Conservation (phyloP, 30 jellyfish, hydroid and myxozoan genomes). For the Clytia hemisphaerica region DNA sequence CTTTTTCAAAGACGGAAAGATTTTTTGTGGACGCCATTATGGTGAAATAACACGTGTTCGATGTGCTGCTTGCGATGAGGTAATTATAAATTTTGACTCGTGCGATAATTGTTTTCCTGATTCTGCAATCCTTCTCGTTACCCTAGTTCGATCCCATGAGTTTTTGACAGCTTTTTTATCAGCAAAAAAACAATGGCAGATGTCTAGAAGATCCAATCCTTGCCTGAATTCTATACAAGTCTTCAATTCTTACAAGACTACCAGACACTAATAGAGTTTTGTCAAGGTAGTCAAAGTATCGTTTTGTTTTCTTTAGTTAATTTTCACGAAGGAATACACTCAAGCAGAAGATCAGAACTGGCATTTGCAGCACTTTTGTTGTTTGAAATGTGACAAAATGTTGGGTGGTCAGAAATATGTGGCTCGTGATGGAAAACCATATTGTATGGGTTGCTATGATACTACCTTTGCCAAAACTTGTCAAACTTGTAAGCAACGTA, state of each 20-base stretch:
- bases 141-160: no score
- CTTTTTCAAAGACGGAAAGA: conserved; percentile 65
- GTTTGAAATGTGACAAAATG: conserved; percentile 81
- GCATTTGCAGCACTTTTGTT: conserved; percentile 93
- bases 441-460: conserved; percentile 84
- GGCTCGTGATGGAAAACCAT: conserved; percentile 84
- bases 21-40: conserved; percentile 96
- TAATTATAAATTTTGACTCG: no score
- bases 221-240: no score
- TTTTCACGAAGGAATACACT: conserved; percentile 87
- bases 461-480: conserved; percentile 64
- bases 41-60: conserved; percentile 92
- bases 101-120: no score
- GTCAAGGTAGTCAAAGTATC: neutral
- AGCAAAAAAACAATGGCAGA: neutral
- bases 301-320: conserved; percentile 53
- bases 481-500: conserved; percentile 45
- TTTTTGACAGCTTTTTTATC: neutral
- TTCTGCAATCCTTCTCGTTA: no score
- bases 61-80: conserved; percentile 98
- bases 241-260: no score
- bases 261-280: no score
- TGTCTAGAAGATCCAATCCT: no score
- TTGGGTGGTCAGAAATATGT: conserved; percentile 93
- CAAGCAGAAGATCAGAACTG: conserved; percentile 91